Conservation (phyloP, 2,797 vertebrate species). For the Pseudochirops cupreus region DNA sequence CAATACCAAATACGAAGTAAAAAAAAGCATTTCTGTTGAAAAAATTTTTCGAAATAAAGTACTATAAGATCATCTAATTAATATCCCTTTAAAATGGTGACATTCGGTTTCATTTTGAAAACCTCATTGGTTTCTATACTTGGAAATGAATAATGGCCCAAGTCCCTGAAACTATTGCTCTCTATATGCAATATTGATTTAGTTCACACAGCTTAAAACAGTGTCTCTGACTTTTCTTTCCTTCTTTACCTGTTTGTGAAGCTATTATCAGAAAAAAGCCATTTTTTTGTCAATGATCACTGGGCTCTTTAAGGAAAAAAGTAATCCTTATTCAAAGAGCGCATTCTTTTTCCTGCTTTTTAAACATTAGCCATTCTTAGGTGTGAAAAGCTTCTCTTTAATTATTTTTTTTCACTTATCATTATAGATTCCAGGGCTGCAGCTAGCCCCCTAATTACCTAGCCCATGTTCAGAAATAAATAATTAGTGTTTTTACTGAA, state of each 20-base stretch:
- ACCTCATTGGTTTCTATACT: conserved; percentile 25
- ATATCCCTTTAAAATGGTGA: conserved; percentile 32
- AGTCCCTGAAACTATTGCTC: conserved; percentile 18
- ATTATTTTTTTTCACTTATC: background rate
- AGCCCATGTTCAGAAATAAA: conserved; percentile 37
- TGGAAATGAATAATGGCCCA: conserved; percentile 42
- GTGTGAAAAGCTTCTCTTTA: conserved; percentile 41
- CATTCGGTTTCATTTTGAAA: conserved; percentile 30
- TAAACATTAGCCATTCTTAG: conserved; percentile 28
- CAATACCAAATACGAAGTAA: background rate
- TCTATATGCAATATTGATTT: conserved; percentile 34
- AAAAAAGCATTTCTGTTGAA: background rate
- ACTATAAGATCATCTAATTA: conserved; percentile 56
- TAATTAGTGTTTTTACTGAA: conserved; percentile 41
- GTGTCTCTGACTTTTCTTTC: background rate
- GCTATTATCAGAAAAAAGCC: conserved; percentile 30
- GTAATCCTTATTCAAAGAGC: conserved; percentile 34
- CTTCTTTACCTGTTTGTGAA: background rate
- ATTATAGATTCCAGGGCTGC: conserved; percentile 46
- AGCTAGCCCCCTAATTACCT: conserved; percentile 28
- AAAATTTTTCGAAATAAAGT: conserved; percentile 51
- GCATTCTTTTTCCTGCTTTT: conserved; percentile 43
- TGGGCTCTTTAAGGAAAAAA: conserved; percentile 37
- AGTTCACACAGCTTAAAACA: background rate
- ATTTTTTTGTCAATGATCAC: conserved; percentile 27